A percentile compares a stretch with the other conserved stretches of the same genome.
Conservation (phyloP, 2,113 vertebrate genomes). For the Sigmodon hispidus region DNA sequence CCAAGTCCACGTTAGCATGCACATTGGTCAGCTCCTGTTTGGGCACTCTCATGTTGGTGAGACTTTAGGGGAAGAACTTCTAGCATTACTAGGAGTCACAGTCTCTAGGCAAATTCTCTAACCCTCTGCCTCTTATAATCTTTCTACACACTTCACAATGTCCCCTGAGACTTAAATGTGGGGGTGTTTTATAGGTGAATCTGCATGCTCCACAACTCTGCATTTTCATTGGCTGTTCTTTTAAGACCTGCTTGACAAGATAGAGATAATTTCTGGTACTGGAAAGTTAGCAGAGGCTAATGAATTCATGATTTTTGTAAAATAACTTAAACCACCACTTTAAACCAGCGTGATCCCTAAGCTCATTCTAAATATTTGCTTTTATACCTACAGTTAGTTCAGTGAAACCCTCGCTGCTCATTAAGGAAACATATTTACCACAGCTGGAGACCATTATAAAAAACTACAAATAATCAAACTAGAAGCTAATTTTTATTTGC, state of each 20-base stretch:
- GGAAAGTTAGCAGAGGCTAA: neutral
- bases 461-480: neutral
- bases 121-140: neutral
- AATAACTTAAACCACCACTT: neutral
- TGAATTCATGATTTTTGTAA: neutral
- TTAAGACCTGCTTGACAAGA: neutral
- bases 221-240: neutral
- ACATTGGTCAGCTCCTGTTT: neutral
- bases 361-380: neutral
- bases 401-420: neutral
- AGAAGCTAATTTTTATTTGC: neutral
- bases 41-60: neutral
- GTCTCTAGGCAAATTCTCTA: neutral
- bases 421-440: neutral
- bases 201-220: neutral
- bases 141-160: neutral
- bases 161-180: no score
- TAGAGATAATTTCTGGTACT: neutral
- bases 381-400: neutral
- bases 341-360: neutral
- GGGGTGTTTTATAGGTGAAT: neutral
- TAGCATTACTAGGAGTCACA: neutral
- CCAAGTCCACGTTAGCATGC: neutral
- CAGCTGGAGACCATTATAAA: neutral
- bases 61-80: neutral